These are phyloP conservation scores for Lamellibrachia luymesi DNA, from an alignment of 1,140 invertebrate species.

Conservation along the genomic window DNA sequence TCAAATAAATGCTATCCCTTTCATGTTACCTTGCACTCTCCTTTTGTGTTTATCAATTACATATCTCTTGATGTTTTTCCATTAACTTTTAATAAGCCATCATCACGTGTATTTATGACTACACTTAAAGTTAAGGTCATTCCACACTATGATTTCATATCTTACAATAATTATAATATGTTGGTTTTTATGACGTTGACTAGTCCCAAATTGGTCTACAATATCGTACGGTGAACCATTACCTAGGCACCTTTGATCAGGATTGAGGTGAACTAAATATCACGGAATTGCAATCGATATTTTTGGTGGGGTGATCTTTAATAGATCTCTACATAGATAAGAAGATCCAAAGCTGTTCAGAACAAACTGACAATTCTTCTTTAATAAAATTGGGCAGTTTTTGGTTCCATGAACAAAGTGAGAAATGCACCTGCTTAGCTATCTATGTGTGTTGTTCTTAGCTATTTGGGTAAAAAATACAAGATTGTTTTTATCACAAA, in stretches of 20 bases:
- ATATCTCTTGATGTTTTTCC: not conserved
- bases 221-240: not conserved
- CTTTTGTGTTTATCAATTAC: too few relatives aligned
- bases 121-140: not conserved
- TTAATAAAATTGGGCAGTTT: too few relatives aligned
- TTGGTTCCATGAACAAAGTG: not conserved
- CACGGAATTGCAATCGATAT: too few relatives aligned
- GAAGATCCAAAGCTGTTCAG: too few relatives aligned
- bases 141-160: not conserved
- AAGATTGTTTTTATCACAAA: too few relatives aligned
- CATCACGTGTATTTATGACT: not conserved
- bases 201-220: not conserved
- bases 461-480: too few relatives aligned
- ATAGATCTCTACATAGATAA: too few relatives aligned
- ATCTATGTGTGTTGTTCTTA: too few relatives aligned
- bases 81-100: not conserved
- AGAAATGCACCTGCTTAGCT: not conserved
- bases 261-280: not conserved
- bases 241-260: not conserved
- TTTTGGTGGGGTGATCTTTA: too few relatives aligned
- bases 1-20: not conserved
- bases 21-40: not conserved
- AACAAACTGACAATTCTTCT: too few relatives aligned
- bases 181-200: not conserved
- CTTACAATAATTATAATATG: not conserved